Evolutionary conservation across 2,113 vertebrate species (phyloP), one percentile per base, ranked within the genome.

Genomic region (Procavia capensis): DNA sequence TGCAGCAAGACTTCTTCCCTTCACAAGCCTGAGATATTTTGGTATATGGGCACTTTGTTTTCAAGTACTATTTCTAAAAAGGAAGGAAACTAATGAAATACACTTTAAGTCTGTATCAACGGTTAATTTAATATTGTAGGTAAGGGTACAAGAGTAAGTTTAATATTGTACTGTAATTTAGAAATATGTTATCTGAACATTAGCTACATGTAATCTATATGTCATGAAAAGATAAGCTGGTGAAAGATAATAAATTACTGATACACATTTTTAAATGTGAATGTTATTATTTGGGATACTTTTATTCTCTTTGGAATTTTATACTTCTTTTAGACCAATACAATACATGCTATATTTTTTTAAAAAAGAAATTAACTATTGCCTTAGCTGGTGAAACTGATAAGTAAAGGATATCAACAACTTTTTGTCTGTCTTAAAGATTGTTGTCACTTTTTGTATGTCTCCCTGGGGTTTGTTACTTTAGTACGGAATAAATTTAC

Each of bases 331-430:
- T 85, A 54, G 83, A 61, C 34, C 41, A 89, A 68, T 72, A 78
- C 90, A 50, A 36, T 75, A 31, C 76, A 94, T 50, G 14, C 50
- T 91, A 14, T 7, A n/a, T n/a, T 88, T 90, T 88, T 90, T 93
- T 81, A 13, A 90, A 84, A 81, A 91, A 39, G 57, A 59, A 93
- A 88, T 94, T 36, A 90, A 29, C 36, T 68, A 16, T 66, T 94
- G 70, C 74, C 34, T 91, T 75, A 83, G 47, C 85, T 75, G 82
- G 50, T 50, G 70, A 82, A 81, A 34, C 70, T 88, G 54, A 41
- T 81, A 59, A 59, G 97, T 98, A 54, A 54, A 59, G 29, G 68
- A 87, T 84, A 74, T 78, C 24, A 92, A 11, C 24, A 80, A 64
- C 6, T 19, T 47, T 47, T 47, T 47, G 9, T 36, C 50, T 80